phyloP scores from a whole-genome alignment of 2,888 invertebrate genomes.

The Hypselothyrea guttata region DNA sequence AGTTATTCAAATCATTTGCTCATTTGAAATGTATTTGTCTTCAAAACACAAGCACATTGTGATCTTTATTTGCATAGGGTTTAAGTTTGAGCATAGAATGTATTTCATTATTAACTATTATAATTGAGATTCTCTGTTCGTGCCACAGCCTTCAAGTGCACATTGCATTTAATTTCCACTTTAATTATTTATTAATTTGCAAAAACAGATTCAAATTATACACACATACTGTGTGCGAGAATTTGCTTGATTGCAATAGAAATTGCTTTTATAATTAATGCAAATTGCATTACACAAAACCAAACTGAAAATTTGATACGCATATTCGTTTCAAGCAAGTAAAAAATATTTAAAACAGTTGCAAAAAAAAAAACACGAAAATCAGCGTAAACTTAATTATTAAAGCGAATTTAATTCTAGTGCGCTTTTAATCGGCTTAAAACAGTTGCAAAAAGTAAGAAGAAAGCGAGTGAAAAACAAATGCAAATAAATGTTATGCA shows the following conservation, averaged over 20 bases:
- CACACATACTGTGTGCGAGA: conserved; percentile 23
- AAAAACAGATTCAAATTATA: conserved; percentile 20
- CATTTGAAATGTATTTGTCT: conserved; percentile 50
- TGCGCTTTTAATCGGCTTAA: conserved; percentile 41
- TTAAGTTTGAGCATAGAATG: conserved; percentile 31
- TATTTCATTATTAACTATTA: conserved; percentile 42
- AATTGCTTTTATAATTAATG: conserved; percentile 38
- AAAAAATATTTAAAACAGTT: not conserved
- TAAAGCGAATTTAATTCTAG: conserved; percentile 9
- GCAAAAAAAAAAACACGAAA: no score
- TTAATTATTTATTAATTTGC: conserved; percentile 39
- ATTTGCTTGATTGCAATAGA: conserved; percentile 41
- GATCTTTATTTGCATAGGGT: conserved; percentile 48
- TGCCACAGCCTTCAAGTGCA: conserved; percentile 25
- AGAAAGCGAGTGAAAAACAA: not conserved
- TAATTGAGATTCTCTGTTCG: conserved; percentile 7
- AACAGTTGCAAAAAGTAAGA: conserved; percentile 1
- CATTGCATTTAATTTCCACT: conserved; percentile 24
- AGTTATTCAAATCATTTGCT: conserved; percentile 65
- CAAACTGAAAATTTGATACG: not conserved
- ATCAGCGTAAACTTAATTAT: no score
- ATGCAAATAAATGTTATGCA: conserved; percentile 10
- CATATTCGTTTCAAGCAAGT: not conserved
- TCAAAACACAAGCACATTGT: conserved; percentile 23
- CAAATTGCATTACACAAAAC: conserved; percentile 15